These are phyloP conservation scores for Macrostomum lignano DNA, from an alignment of 1,140 invertebrate species.

Conservation along the genomic window DNA sequence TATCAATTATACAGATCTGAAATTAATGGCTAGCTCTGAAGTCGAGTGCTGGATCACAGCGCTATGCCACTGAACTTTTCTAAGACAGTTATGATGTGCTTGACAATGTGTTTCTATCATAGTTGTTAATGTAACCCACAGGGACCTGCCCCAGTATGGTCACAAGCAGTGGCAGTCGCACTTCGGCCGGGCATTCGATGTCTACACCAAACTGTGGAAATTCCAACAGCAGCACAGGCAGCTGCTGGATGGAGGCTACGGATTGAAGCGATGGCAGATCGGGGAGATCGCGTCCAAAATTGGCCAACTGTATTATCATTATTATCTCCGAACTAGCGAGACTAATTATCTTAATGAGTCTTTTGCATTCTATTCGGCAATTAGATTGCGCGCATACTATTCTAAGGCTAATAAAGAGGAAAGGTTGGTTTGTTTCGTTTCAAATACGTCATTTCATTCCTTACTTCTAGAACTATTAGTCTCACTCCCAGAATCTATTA, in stretches of 20 bases:
- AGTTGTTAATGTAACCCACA: slow-evolving; percentile 24
- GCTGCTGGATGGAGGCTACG: slow-evolving; percentile 68
- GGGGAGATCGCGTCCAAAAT: slow-evolving; percentile 94
- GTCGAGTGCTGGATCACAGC: too few relatives aligned
- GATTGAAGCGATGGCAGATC: slow-evolving; percentile 84
- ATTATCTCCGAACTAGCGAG: slow-evolving; percentile 77
- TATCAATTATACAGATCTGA: too few relatives aligned
- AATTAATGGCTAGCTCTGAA: too few relatives aligned
- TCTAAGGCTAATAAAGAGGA: slow-evolving; percentile 70
- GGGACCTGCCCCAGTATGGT: slow-evolving; percentile 77
- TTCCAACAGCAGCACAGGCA: slow-evolving; percentile 80
- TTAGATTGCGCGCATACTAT: slow-evolving; percentile 67
- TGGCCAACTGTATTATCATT: slow-evolving; percentile 90
- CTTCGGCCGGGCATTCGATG: slow-evolving; percentile 82
- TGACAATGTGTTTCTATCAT: slow-evolving; percentile 2
- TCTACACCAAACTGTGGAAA: slow-evolving; percentile 91
- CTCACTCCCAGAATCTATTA: too few relatives aligned
- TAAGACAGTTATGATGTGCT: background rate
- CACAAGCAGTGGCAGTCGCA: slow-evolving; percentile 92
- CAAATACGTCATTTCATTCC: background rate
- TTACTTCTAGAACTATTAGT: background rate
- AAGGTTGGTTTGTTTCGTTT: slow-evolving; percentile 30
- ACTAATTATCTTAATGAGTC: slow-evolving; percentile 80
- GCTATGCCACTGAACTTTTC: too few relatives aligned
- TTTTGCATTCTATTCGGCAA: slow-evolving; percentile 79